Base-by-base conservation (phyloP, 2,888 invertebrate species). In the Scrobipalpa atriplicella region DNA sequence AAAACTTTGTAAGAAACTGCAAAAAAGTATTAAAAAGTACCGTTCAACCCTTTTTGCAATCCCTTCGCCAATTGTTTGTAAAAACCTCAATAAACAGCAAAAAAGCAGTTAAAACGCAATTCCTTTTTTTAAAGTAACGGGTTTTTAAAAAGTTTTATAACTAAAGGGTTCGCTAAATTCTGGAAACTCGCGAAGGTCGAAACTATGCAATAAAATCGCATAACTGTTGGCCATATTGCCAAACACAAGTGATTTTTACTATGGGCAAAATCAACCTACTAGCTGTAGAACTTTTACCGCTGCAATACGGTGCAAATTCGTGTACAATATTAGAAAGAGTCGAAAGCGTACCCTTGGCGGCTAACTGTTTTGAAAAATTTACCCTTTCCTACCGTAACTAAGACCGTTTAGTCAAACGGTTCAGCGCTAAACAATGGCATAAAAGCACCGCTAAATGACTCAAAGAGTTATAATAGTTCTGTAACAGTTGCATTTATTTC, bases 321-420 rank as follows among this genome's bases (percentile, higher is more conserved):
- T 47, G 2, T 62, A 47, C 13, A n/a, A 19, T 13, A 36, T 21
- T 51, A 2, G 9, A 47, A 62, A 52, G 18, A 18, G 29, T 39
- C n/a, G 47, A 29, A 62, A 51, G 52, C 38, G 38, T 41, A 51
- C 29, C 62, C 47, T 29, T 51, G 51, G 56, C 18, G 64, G 64
- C 51, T 64, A 56, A 56, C 64, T 56, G 64, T 64, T 56, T 38
- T 38, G 16, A 16, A 64, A 78, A 76, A 82, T 87, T 85, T 81
- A 89, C 87, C 88, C 90, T 86, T 89, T 79, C 81, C 72, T 81
- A 86, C 88, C 85, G 88, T 90, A 86, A 84, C 84, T 82, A 80
- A 79, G 79, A 83, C 83, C 79, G 85, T 87, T 85, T 79, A 82
- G 82, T 84, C 70, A 73, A n/a, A 79, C 85, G 84, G 76, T 80